Conservation (phyloP, 2,797 vertebrate genomes). For the Gallinago nigripennis region DNA sequence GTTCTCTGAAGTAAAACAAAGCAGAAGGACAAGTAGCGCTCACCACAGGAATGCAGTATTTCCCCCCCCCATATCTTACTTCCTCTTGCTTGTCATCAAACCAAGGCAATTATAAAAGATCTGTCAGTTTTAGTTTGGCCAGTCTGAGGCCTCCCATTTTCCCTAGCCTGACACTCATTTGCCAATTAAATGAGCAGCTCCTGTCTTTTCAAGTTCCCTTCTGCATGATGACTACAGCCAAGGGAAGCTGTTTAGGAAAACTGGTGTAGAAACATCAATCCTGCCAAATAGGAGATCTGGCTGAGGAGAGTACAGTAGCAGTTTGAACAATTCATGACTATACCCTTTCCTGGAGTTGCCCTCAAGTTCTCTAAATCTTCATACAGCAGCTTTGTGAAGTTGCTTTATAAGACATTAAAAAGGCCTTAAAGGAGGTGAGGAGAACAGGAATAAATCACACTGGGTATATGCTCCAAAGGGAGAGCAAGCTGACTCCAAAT, state of each 20-base stretch:
- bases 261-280: not conserved
- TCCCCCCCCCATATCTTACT: not conserved
- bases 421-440: not conserved
- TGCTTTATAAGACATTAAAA: not conserved
- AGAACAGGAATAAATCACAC: not conserved
- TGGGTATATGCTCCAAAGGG: not conserved
- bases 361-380: not conserved
- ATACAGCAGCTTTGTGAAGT: not conserved
- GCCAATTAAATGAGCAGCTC: not conserved
- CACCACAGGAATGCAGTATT: not conserved
- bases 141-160: not conserved
- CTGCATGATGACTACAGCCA: not conserved
- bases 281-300: not conserved
- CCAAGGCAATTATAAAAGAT: not conserved
- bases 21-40: slow-evolving; percentile 2
- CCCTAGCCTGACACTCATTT: not conserved
- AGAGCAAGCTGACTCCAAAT: not conserved
- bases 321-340: not conserved
- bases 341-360: not conserved
- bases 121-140: accelerated
- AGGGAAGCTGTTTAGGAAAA: not conserved
- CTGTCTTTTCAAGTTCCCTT: not conserved
- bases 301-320: not conserved
- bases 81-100: not conserved
- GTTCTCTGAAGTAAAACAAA: slow-evolving; percentile 32